phyloP scores from a whole-genome alignment of 2,888 invertebrate species.

The Hylaea fasciaria region DNA sequence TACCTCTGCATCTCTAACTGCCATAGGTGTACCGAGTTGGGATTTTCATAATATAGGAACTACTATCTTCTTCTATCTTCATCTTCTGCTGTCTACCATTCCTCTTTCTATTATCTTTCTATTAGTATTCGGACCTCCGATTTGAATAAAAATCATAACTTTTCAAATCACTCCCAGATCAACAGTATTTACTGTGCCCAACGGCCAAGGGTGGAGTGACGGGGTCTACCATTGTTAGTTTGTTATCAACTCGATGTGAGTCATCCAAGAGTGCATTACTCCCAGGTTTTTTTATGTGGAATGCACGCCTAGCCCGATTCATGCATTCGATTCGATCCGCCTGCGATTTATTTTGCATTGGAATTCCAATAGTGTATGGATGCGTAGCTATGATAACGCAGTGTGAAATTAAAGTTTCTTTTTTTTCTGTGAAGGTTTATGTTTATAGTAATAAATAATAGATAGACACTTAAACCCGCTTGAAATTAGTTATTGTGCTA shows the following conservation, averaged over 20 bases:
- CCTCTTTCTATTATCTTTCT: no score
- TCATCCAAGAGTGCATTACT: conserved; percentile 37
- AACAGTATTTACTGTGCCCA: not conserved
- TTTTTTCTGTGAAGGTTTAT: not conserved
- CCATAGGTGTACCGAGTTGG: no score
- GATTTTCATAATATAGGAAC: no score
- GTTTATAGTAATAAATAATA: not conserved
- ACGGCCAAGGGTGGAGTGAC: conserved; percentile 1
- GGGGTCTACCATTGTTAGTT: not conserved
- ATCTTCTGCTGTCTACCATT: no score
- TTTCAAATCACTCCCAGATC: no score
- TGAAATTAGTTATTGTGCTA: no score
- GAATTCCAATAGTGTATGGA: conserved; percentile 29
- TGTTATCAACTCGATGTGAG: conserved; percentile 23
- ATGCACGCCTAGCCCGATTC: conserved; percentile 36
- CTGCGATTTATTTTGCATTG: conserved; percentile 27
- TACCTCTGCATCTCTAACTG: no score
- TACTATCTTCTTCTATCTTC: no score
- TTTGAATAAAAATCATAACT: no score
- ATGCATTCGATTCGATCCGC: conserved; percentile 32
- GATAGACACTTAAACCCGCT: no score
- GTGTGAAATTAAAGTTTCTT: conserved; percentile 31
- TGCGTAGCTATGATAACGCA: conserved; percentile 22
- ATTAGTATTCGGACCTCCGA: no score
- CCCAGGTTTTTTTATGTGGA: conserved; percentile 38